Percentiles rank a stretch among this genome's conserved stretches.
phyloP scores from a whole-genome alignment of 2,113 vertebrate species.

The Oncorhynchus tshawytscha region DNA sequence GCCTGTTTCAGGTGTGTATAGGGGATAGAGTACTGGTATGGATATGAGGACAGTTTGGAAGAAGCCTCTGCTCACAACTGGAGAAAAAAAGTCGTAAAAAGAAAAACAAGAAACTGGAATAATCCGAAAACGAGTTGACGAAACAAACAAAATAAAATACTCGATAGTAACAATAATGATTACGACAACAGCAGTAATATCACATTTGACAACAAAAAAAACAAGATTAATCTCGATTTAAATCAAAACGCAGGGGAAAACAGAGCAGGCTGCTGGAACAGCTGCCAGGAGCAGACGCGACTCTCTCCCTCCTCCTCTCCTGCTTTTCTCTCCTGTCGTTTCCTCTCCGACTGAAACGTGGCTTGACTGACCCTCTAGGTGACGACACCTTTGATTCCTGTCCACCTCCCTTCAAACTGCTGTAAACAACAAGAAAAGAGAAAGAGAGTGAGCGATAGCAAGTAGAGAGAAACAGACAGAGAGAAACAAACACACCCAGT shows the following conservation, averaged over 20 bases:
- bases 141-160: slow-evolving; percentile 58
- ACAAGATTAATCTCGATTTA: slow-evolving; percentile 42
- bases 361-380: slow-evolving; percentile 70
- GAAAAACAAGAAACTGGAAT: slow-evolving; percentile 41
- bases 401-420: slow-evolving; percentile 64
- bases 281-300: slow-evolving; percentile 70
- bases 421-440: slow-evolving; percentile 11
- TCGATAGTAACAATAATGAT: slow-evolving; percentile 45
- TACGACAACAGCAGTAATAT: slow-evolving; percentile 56
- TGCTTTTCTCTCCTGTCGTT: slow-evolving; percentile 40
- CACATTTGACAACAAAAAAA: slow-evolving; percentile 47
- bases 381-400: slow-evolving; percentile 66
- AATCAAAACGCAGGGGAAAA: slow-evolving; percentile 31
- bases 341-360: slow-evolving; percentile 65
- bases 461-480: background rate
- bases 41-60: slow-evolving; percentile 54
- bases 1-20: slow-evolving; percentile 74
- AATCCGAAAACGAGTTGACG: slow-evolving; percentile 51
- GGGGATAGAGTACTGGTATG: slow-evolving; percentile 63
- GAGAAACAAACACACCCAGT: slow-evolving; percentile 11
- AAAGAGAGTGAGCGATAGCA: background rate
- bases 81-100: slow-evolving; percentile 43
- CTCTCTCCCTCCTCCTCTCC: slow-evolving; percentile 53
- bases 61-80: slow-evolving; percentile 71
- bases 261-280: slow-evolving; percentile 67